Evolutionary conservation across 2,797 vertebrate species (phyloP).

Genomic region (Manis pentadactyla): DNA sequence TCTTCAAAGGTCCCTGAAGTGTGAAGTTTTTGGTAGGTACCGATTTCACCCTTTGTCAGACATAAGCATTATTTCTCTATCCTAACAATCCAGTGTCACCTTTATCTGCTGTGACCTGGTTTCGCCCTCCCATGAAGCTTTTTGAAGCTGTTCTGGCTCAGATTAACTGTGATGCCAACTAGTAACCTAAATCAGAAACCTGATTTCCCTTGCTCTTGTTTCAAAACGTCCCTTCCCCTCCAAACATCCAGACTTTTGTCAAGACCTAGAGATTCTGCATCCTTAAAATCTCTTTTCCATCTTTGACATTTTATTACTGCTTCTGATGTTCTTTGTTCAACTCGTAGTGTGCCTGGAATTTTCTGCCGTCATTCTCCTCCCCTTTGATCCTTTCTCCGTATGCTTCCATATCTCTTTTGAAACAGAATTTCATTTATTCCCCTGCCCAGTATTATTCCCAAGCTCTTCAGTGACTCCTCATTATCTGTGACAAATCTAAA

Average conservation of each 20-base stretch:
- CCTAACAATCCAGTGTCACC: neutral
- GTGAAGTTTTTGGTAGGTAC: neutral
- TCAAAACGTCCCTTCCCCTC: too few species aligned
- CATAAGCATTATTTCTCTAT: neutral
- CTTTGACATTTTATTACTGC: neutral
- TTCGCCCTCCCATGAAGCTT: neutral
- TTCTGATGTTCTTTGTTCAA: neutral
- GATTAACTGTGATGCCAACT: neutral
- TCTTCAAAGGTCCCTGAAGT: neutral
- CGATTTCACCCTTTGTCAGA: neutral
- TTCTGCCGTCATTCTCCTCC: neutral
- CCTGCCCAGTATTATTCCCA: neutral
- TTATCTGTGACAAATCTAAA: neutral
- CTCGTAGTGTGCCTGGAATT: neutral
- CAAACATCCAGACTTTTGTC: neutral
- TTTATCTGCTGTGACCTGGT: neutral
- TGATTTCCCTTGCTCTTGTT: neutral
- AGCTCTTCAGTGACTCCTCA: neutral
- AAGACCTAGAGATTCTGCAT: constrained; percentile 23
- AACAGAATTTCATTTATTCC: constrained; percentile 9
- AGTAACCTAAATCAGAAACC: neutral
- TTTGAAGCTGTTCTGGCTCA: neutral
- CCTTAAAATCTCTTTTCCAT: neutral
- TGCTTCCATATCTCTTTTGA: neutral
- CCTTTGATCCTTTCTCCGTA: neutral